Evolutionary conservation across 1,140 invertebrate species (phyloP), one percentile per base, ranked within the genome.

Genomic region (Neotoxoptera formosana): DNA sequence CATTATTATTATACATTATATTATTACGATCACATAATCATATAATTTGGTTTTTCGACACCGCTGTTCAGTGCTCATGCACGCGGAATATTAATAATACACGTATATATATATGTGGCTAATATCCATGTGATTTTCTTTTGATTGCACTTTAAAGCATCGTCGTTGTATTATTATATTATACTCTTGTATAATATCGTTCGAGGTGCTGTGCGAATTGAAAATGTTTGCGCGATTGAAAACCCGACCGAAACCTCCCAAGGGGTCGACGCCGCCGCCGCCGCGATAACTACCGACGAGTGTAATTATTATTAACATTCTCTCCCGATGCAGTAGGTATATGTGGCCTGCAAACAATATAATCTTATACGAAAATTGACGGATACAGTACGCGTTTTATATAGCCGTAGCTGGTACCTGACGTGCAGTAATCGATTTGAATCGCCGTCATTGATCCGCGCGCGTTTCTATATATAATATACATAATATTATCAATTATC

Each of bases 351-450:
- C n/a, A 76, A n/a, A 76, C 60, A 76, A 76, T 76, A 76, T 76
- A 76, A 76, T 36, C 34, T n/a, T n/a, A 11, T 34, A 83, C 34
- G 76, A 36, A 83, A 36, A 83, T 83, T 36, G 20, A 36, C n/a
- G 60, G 60, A 76, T 76, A 14, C 60, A n/a, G n/a, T 76, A 14
- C 25, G 30, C 4, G 4, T 41, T n/a, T n/a, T n/a, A n/a, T n/a
- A 60, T 60, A 30, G 60, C 60, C n/a, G 21, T 53, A 53, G 20
- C 6, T 60, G 8, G 23, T n/a, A n/a, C 14, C n/a, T n/a, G 30
- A 76, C 60, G n/a, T 76, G 47, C n/a, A n/a, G n/a, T 88, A 88
- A 88, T 88, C 51, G 87, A 89, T 89, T 89, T 47, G 48, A 89
- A 53, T 23, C 34, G 8, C 48, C 48, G n/a, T 34, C 48, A 51